These are phyloP conservation scores for Drosophila niveifrons DNA, from an alignment of 2,888 invertebrate genomes.

Conservation along the genomic window DNA sequence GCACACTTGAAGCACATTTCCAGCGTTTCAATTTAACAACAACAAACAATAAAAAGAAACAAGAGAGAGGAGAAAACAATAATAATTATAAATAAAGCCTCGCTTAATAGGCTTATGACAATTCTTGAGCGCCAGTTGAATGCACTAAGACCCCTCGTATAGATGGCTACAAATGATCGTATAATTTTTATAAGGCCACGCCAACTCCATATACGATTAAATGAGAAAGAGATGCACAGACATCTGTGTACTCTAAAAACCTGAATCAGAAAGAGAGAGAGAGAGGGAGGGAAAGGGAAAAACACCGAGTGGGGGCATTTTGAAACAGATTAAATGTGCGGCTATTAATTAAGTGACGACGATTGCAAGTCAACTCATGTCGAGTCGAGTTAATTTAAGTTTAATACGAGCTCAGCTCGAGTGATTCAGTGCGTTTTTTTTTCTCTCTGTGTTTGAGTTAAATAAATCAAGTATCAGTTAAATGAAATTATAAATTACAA, in stretches of 20 bases:
- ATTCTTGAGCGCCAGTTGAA: slow-evolving; percentile 73
- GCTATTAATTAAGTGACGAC: slow-evolving; percentile 73
- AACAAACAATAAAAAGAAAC: slow-evolving; percentile 23
- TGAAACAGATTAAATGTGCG: slow-evolving; percentile 69
- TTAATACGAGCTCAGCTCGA: slow-evolving; percentile 22
- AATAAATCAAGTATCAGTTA: slow-evolving; percentile 60
- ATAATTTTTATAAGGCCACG: slow-evolving; percentile 64
- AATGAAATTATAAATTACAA: slow-evolving; percentile 60
- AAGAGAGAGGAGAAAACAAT: slow-evolving; percentile 12
- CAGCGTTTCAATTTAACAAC: slow-evolving; percentile 47
- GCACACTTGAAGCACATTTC: slow-evolving; percentile 47
- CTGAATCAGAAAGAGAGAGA: slow-evolving; percentile 5
- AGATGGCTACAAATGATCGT: slow-evolving; percentile 38
- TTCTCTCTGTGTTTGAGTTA: slow-evolving; percentile 8
- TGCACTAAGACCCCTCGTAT: slow-evolving; percentile 57
- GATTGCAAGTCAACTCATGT: slow-evolving; percentile 48
- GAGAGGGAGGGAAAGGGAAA: not conserved
- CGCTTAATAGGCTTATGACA: slow-evolving; percentile 80
- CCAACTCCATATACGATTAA: slow-evolving; percentile 68
- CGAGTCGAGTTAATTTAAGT: slow-evolving; percentile 43
- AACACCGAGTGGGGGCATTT: slow-evolving; percentile 19
- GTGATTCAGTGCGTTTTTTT: slow-evolving; percentile 62
- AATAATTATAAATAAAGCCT: slow-evolving; percentile 47
- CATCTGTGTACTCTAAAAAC: not conserved
- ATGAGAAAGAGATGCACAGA: slow-evolving; percentile 21